phyloP scores from a whole-genome alignment of 1,140 invertebrate species.

The Sesamia nonagrioides region DNA sequence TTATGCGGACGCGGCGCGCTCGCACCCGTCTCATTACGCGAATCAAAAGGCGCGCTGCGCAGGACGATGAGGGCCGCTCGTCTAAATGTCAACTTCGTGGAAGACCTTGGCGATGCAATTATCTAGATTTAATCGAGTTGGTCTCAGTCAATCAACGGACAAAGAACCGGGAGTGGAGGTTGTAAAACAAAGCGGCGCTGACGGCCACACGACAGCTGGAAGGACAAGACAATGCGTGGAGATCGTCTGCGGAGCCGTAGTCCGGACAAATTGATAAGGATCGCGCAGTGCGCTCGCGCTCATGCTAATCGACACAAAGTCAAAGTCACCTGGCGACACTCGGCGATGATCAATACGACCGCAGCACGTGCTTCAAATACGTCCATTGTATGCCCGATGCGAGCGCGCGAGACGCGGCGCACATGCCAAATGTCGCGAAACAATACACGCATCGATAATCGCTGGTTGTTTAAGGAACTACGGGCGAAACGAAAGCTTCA shows the following conservation, averaged over 20 bases:
- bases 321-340: constrained; percentile 73
- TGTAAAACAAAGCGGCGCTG: constrained; percentile 62
- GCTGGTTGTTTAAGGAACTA: constrained; percentile 67
- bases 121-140: constrained; percentile 68
- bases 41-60: constrained; percentile 64
- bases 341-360: constrained; percentile 71
- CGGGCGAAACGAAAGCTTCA: constrained; percentile 69
- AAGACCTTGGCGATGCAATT: constrained; percentile 71
- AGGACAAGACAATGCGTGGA: constrained; percentile 71
- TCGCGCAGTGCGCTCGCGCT: constrained; percentile 65
- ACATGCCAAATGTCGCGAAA: constrained; percentile 79
- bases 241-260: constrained; percentile 58
- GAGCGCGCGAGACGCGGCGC: constrained; percentile 70
- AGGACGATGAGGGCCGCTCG: constrained; percentile 60
- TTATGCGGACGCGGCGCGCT: constrained; percentile 68
- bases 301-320: constrained; percentile 76
- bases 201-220: constrained; percentile 61
- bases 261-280: constrained; percentile 79
- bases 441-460: constrained; percentile 79
- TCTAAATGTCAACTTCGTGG: constrained; percentile 74
- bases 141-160: constrained; percentile 67
- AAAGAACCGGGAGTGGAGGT: constrained; percentile 64
- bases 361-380: constrained; percentile 79
- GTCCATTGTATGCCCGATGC: constrained; percentile 81
- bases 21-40: constrained; percentile 75